Evolutionary conservation across 2,888 invertebrate genomes (phyloP).

Genomic region (Drosophila demipolita): DNA sequence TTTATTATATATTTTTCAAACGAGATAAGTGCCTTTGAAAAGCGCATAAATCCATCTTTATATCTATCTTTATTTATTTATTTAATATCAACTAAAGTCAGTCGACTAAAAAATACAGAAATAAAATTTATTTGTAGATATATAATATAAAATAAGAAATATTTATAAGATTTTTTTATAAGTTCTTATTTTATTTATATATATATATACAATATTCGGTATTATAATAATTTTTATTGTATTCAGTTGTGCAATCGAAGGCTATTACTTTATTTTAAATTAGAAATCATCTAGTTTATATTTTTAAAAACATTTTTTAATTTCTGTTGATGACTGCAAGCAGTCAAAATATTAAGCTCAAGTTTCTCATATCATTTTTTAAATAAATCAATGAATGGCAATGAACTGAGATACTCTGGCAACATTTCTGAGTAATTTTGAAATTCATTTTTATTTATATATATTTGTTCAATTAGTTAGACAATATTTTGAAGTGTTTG

Average conservation of each 20-base stretch:
- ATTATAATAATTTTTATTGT: not conserved
- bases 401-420: not conserved
- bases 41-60: not conserved
- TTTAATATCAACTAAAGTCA: no score
- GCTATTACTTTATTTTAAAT: not conserved
- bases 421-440: not conserved
- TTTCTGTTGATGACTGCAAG: not conserved
- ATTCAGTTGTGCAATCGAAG: not conserved
- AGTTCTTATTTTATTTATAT: no score
- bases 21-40: not conserved
- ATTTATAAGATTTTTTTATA: no score
- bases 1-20: no score
- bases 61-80: not conserved
- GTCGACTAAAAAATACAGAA: no score
- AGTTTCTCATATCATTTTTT: not conserved
- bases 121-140: no score
- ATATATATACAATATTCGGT: no score
- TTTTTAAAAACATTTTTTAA: not conserved
- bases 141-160: no score
- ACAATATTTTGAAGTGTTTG: slow-evolving; percentile 14
- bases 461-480: slow-evolving; percentile 20
- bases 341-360: not conserved
- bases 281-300: not conserved
- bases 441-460: not conserved
- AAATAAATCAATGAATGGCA: not conserved